Evolutionary conservation across 2,113 vertebrate species (phyloP).

Genomic region (Colius striatus): DNA sequence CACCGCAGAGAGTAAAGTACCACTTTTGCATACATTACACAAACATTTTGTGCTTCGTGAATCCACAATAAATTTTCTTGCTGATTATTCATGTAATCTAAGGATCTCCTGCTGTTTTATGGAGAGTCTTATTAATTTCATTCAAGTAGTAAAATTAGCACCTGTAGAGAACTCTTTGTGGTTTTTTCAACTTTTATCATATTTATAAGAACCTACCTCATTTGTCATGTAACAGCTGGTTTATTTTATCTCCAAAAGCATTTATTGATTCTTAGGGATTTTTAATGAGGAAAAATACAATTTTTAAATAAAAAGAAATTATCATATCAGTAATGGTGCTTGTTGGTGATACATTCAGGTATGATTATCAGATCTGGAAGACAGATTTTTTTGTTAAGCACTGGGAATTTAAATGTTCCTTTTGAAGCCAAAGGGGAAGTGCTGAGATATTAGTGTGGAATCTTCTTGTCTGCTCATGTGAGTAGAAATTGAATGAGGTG

Average conservation of each 20-base stretch:
- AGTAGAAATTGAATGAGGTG: not conserved
- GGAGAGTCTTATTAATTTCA: conserved; percentile 85
- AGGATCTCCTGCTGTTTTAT: conserved; percentile 82
- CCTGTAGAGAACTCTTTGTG: conserved; percentile 80
- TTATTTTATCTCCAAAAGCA: conserved; percentile 43
- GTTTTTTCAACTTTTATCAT: conserved; percentile 78
- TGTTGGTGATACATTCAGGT: not conserved
- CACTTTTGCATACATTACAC: conserved; percentile 85
- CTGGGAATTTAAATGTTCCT: not conserved
- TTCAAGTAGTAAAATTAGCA: conserved; percentile 85
- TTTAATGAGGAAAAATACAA: not conserved
- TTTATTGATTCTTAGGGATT: conserved; percentile 11
- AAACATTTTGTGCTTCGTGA: conserved; percentile 82
- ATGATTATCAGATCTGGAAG: not conserved
- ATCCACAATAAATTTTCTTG: conserved; percentile 83
- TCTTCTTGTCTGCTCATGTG: not conserved
- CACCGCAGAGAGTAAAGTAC: conserved; percentile 84
- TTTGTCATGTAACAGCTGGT: conserved; percentile 47
- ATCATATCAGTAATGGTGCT: not conserved
- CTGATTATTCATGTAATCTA: conserved; percentile 83
- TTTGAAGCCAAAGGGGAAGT: not conserved
- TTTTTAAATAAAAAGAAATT: not conserved
- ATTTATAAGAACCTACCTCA: conserved; percentile 61
- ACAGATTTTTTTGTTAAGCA: not conserved
- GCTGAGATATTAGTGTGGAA: not conserved